Evolutionary conservation across 2,797 vertebrate species (phyloP).

Genomic region (Pampus argenteus): DNA sequence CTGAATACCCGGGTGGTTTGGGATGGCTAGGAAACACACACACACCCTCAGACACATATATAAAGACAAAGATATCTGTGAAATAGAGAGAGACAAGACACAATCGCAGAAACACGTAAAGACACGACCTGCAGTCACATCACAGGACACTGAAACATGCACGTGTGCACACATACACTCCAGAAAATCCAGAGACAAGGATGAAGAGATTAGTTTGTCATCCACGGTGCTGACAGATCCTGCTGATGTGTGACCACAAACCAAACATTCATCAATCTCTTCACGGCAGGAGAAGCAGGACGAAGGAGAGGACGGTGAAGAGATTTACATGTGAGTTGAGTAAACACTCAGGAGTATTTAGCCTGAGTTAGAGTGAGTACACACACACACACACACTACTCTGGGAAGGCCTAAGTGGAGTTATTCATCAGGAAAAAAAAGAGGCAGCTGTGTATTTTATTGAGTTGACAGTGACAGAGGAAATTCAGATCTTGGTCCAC

Average conservation of each 20-base stretch:
- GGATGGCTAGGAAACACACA: neutral
- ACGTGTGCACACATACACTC: slow-evolving; percentile 10
- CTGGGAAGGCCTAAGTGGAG: slow-evolving; percentile 38
- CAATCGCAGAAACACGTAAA: slow-evolving; percentile 29
- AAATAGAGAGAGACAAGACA: slow-evolving; percentile 15
- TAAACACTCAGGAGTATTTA: slow-evolving; percentile 66
- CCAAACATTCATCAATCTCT: slow-evolving; percentile 71
- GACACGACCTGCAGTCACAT: slow-evolving; percentile 45
- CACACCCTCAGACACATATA: neutral
- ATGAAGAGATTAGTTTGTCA: slow-evolving; percentile 74
- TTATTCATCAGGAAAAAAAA: slow-evolving; percentile 53
- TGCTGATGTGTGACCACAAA: slow-evolving; percentile 77
- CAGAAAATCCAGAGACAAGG: slow-evolving; percentile 49
- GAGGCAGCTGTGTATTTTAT: slow-evolving; percentile 44
- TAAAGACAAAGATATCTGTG: slow-evolving; percentile 3
- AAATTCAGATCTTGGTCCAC: slow-evolving; percentile 11
- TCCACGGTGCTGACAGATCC: slow-evolving; percentile 68
- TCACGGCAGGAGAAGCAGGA: slow-evolving; percentile 40
- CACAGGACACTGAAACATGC: slow-evolving; percentile 22
- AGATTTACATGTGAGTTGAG: slow-evolving; percentile 65
- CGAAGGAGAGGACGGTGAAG: slow-evolving; percentile 44
- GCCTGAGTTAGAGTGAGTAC: slow-evolving; percentile 31
- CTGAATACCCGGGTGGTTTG: neutral
- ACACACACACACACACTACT: slow-evolving; percentile 10
- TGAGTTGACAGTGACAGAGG: slow-evolving; percentile 25